phyloP scores from a whole-genome alignment of 2,888 invertebrate genomes.

The Diloba caeruleocephala region DNA sequence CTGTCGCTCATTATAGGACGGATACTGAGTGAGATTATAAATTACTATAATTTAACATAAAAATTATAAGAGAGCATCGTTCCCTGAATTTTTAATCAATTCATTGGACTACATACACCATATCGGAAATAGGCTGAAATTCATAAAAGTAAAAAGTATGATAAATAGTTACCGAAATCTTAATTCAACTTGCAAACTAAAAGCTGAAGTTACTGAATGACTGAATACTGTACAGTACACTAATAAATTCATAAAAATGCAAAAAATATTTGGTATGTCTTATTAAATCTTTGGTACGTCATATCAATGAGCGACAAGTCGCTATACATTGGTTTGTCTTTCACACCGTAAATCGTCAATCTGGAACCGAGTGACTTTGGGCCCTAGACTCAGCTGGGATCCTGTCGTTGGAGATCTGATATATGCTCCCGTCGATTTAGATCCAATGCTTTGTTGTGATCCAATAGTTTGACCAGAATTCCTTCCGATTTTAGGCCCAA shows the following conservation, averaged over 20 bases:
- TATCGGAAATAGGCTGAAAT: neutral
- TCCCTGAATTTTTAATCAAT: conserved; percentile 2
- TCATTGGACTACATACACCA: neutral
- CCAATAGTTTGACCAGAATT: conserved; percentile 24
- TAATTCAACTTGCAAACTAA: too few species aligned
- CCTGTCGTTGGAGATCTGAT: conserved; percentile 36
- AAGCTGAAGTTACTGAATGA: neutral
- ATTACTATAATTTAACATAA: conserved; percentile 8
- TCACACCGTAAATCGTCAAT: conserved; percentile 60
- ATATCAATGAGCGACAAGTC: conserved; percentile 76
- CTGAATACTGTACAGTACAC: conserved; percentile 33
- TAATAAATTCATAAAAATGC: conserved; percentile 30
- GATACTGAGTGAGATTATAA: conserved; percentile 58
- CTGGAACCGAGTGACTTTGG: conserved; percentile 76
- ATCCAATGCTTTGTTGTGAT: conserved; percentile 59
- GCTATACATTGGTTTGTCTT: conserved; percentile 69
- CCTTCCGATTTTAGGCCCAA: conserved; percentile 42
- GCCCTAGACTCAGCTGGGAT: conserved; percentile 53
- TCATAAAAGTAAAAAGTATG: too few species aligned
- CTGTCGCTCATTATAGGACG: conserved; percentile 81
- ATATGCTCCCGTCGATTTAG: conserved; percentile 38
- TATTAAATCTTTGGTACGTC: conserved; percentile 77
- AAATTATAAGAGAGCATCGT: conserved; percentile 30
- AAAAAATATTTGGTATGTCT: conserved; percentile 53
- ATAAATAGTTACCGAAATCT: too few species aligned